A percentile compares a stretch with the other conserved stretches of the same genome.
Conservation (phyloP, 2,797 vertebrate genomes). For the Sardinella longiceps region DNA sequence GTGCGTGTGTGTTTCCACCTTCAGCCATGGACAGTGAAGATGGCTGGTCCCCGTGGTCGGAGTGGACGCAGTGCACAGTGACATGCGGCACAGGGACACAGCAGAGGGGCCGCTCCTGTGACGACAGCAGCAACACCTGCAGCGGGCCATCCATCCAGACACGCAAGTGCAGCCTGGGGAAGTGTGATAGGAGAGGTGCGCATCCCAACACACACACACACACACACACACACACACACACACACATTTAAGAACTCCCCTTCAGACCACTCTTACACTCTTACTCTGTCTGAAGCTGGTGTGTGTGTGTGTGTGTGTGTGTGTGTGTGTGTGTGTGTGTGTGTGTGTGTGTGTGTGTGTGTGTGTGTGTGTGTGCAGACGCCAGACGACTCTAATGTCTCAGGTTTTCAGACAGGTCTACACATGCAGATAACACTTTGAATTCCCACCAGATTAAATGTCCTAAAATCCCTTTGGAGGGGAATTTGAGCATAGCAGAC, state of each 20-base stretch:
- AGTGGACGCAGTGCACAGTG: conserved; percentile 93
- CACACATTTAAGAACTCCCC: too few relatives aligned
- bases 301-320: too few relatives aligned
- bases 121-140: conserved; percentile 85
- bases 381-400: neutral
- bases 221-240: too few relatives aligned
- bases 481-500: neutral
- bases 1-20: conserved; percentile 8
- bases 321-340: too few relatives aligned
- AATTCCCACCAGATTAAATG: neutral
- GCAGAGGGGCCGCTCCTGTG: conserved; percentile 92
- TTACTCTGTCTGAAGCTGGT: neutral
- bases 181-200: conserved; percentile 89
- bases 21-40: conserved; percentile 79
- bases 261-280: neutral
- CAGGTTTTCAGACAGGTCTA: neutral
- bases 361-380: neutral
- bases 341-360: neutral
- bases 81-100: conserved; percentile 92
- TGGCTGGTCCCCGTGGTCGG: conserved; percentile 96
- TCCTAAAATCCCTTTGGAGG: neutral
- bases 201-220: neutral
- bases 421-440: neutral
- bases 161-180: conserved; percentile 85
- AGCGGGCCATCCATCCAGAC: conserved; percentile 91